These are phyloP conservation scores for Pterocles burchelli DNA, from an alignment of 2,113 vertebrate species.

Conservation along the genomic window DNA sequence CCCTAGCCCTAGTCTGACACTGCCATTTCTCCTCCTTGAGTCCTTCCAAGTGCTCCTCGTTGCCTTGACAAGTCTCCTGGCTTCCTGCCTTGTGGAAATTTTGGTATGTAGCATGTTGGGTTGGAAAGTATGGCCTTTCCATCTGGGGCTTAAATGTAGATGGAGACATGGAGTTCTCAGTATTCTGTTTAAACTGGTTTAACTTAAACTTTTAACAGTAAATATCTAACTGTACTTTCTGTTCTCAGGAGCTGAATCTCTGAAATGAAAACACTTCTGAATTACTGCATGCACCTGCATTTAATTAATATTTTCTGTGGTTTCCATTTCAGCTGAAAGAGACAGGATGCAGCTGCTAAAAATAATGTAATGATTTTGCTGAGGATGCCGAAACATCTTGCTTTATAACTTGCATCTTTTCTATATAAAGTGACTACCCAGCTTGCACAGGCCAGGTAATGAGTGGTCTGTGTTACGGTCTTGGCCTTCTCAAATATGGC, in stretches of 20 bases:
- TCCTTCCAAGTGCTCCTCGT: neutral
- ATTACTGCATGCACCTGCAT: neutral
- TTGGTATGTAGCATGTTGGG: neutral
- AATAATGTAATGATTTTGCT: slow-evolving; percentile 3
- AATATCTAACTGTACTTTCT: neutral
- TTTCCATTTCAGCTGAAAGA: neutral
- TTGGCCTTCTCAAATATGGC: neutral
- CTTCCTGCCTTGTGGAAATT: neutral
- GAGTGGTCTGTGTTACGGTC: neutral
- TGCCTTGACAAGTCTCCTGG: neutral
- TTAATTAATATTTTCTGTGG: neutral
- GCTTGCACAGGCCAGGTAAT: neutral
- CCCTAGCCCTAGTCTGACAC: no score
- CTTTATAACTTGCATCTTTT: neutral
- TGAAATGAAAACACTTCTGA: neutral
- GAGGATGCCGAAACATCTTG: neutral
- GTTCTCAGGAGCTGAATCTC: neutral
- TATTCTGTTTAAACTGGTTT: neutral
- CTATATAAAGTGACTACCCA: neutral
- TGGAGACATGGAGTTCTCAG: neutral
- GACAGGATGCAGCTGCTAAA: neutral
- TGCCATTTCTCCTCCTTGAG: neutral
- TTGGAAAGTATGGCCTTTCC: neutral
- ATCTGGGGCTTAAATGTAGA: neutral
- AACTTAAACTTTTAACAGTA: neutral